phyloP scores from a whole-genome alignment of 2,113 vertebrate genomes.

The Elachura formosa region DNA sequence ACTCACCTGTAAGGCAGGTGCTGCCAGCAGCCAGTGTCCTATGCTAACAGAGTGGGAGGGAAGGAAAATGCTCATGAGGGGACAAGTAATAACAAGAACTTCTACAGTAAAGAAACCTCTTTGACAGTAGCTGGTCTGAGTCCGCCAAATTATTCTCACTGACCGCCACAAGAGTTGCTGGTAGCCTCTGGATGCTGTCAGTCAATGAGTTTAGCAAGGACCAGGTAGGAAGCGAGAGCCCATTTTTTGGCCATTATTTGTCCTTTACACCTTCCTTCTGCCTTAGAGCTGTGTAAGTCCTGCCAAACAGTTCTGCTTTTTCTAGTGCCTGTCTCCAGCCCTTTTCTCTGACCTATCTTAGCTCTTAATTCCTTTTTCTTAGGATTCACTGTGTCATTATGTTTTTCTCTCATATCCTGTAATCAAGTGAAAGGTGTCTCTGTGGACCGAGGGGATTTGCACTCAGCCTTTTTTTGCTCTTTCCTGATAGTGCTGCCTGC shows the following conservation, averaged over 20 bases:
- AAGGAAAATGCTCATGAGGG: neutral
- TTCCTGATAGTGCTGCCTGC: neutral
- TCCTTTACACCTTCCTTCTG: neutral
- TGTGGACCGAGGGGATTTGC: conserved; percentile 19
- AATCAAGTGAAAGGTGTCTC: conserved; percentile 34
- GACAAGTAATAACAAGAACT: neutral
- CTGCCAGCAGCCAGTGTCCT: neutral
- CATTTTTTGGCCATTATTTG: neutral
- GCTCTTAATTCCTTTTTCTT: neutral
- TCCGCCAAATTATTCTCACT: neutral
- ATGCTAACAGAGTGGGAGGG: rapidly evolving
- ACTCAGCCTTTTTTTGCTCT: conserved; percentile 33
- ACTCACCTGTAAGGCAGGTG: neutral
- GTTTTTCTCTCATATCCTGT: conserved; percentile 33
- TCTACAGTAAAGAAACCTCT: neutral
- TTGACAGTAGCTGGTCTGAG: neutral
- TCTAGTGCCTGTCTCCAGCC: neutral
- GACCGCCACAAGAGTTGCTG: neutral
- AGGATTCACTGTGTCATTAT: neutral
- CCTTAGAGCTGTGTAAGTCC: neutral
- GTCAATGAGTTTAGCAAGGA: neutral
- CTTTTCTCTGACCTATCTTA: neutral
- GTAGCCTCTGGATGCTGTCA: neutral
- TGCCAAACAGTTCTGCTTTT: neutral
- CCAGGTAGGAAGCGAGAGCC: neutral